Percentiles rank a stretch among this genome's conserved stretches.
Evolutionary conservation across 2,797 vertebrate genomes (phyloP).

Genomic region (Leucoraja ocellata): DNA sequence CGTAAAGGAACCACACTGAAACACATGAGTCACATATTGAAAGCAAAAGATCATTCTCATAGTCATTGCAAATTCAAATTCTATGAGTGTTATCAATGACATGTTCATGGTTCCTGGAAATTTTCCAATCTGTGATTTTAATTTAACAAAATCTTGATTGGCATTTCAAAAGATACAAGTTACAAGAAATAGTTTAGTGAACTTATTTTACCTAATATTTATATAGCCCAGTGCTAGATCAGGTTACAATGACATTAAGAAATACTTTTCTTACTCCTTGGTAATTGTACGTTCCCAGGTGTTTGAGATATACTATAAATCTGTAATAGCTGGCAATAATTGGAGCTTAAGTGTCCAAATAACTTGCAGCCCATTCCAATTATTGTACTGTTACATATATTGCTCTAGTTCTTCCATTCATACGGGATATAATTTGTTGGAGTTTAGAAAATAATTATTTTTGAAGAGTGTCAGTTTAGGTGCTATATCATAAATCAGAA

Average conservation of each 20-base stretch:
- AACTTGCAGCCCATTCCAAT: neutral
- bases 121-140: neutral
- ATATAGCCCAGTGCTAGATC: neutral
- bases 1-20: neutral
- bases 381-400: neutral
- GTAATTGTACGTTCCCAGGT: neutral
- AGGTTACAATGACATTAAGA: neutral
- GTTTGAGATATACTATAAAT: neutral
- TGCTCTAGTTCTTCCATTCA: neutral
- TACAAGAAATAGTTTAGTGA: neutral
- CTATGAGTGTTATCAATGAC: neutral
- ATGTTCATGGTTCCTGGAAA: neutral
- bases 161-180: neutral
- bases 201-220: neutral
- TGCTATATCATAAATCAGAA: neutral
- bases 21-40: neutral
- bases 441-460: neutral
- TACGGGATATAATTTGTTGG: neutral
- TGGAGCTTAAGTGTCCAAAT: neutral
- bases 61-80: neutral
- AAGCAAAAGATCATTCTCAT: neutral
- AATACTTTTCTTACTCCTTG: neutral
- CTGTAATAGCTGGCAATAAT: neutral
- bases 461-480: neutral
- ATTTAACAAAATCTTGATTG: neutral